Percentiles rank a stretch among this genome's conserved stretches.
phyloP scores from a whole-genome alignment of 2,797 vertebrate species.

The Gephyroberyx darwinii region DNA sequence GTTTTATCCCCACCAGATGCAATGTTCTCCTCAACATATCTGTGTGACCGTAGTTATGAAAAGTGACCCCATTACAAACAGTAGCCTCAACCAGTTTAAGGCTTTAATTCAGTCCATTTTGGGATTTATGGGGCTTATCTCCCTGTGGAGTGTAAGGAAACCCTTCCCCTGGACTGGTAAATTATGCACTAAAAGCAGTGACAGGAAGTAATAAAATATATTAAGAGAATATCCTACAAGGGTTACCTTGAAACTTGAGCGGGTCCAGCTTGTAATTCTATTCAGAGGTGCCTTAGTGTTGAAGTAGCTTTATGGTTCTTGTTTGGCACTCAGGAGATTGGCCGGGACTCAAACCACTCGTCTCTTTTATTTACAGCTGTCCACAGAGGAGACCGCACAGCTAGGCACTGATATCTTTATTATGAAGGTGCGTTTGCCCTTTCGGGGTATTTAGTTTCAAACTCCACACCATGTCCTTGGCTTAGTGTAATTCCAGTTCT shows the following conservation, averaged over 20 bases:
- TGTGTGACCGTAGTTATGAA: conserved; percentile 20
- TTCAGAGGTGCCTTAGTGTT: neutral
- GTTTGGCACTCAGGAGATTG: conserved; percentile 32
- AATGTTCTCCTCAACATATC: neutral
- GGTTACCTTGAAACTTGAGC: neutral
- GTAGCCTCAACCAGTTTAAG: neutral
- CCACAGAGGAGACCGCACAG: conserved; percentile 73
- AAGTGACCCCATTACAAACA: too few species aligned
- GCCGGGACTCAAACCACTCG: neutral
- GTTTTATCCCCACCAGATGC: conserved; percentile 28
- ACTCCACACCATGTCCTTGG: conserved; percentile 14
- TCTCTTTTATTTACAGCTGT: conserved; percentile 66
- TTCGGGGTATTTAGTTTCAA: conserved; percentile 39
- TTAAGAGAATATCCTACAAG: neutral
- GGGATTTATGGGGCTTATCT: conserved; percentile 8
- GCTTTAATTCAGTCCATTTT: conserved; percentile 26
- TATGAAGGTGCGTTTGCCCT: conserved; percentile 85
- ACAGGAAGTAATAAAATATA: neutral
- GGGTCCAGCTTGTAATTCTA: neutral
- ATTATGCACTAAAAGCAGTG: neutral
- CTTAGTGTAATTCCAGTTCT: conserved; percentile 54
- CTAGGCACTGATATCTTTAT: conserved; percentile 90
- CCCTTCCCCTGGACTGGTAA: neutral
- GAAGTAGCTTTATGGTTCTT: too few species aligned
- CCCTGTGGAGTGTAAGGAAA: neutral